Base-by-base conservation (phyloP, 53 echinoderm and acorn worm genomes). In the Apostichopus leukothele region DNA sequence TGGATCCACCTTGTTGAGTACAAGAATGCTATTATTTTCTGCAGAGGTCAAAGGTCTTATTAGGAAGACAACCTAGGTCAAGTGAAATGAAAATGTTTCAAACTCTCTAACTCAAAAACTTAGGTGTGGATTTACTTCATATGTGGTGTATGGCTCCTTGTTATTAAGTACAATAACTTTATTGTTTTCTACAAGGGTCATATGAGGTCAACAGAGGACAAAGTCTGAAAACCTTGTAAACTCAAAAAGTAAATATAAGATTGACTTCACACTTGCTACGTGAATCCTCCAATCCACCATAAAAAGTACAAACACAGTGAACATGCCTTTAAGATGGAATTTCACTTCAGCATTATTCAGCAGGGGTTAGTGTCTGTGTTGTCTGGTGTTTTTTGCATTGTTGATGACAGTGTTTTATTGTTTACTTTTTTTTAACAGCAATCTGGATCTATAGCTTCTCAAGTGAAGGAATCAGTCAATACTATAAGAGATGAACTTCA, bases 401-500 rank as follows among this genome's bases (percentile, higher is more conserved):
- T 20, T 20, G 21, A 26, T 14, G 11, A 9, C 75, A 75, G 21
- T 75, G 75, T 26, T 26, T 11, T 9, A 75, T 75, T 75, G 75
- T 75, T 9, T 19, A 22, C 39, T 39, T 39, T 7, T 75, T 9
- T 87, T 75, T 86, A 14, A 52, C 88, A 87, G 88, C 53, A 74
- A 73, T 52, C 75, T 74, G 88, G 88, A 4, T 87, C 88, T 5
- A 60, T 87, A 1, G 19, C 75, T 9, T 87, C 88, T 9, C 74
- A 87, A 22, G 88, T 74, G 53, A 74, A 87, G 54, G 4, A 52
- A 20, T 75, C 39, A 8, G 50, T 87, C 9, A 75, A 87, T 50
- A 22, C 74, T 16, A n/a, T 87, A n/a, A 53, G 75, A 18, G 75
- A 87, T 18, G 93, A 99, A 80, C 94, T 99, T 87, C 84, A 95